These are phyloP conservation scores for Xylocopa sonorina DNA, from an alignment of 1,140 invertebrate species.

Conservation along the genomic window DNA sequence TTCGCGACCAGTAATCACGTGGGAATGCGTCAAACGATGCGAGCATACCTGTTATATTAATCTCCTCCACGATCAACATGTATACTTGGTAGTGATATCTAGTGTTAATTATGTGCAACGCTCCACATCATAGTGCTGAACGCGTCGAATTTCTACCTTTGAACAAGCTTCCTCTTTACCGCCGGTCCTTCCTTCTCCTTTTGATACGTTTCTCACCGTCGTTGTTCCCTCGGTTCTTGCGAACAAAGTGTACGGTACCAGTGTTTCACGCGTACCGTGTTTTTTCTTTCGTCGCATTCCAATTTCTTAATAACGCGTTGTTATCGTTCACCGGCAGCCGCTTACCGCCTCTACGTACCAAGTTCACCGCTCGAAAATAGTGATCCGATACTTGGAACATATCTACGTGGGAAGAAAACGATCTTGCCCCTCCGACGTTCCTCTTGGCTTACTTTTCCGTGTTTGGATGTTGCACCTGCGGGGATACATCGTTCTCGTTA, in stretches of 20 bases:
- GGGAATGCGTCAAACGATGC: constrained; percentile 66
- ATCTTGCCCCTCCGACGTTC: constrained; percentile 15
- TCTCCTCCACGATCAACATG: constrained; percentile 18
- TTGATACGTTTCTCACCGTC: neutral
- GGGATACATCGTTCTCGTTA: neutral
- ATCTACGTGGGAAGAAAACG: constrained; percentile 35
- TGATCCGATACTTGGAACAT: constrained; percentile 6
- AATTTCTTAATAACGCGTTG: constrained; percentile 43
- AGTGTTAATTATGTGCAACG: constrained; percentile 41
- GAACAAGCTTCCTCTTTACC: constrained; percentile 5
- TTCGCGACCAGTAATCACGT: constrained; percentile 67
- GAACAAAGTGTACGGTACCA: neutral
- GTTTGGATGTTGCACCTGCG: constrained; percentile 8
- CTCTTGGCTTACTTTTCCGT: neutral
- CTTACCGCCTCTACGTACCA: constrained; percentile 19
- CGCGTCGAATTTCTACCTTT: constrained; percentile 23
- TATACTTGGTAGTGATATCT: constrained; percentile 36
- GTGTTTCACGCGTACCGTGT: neutral
- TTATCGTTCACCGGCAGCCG: constrained; percentile 40
- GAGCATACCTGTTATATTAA: constrained; percentile 50
- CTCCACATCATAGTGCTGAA: neutral
- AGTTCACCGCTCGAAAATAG: constrained; percentile 10
- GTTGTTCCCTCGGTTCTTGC: neutral
- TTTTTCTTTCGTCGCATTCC: neutral
- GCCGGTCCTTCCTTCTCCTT: neutral